A percentile compares a stretch with the other conserved stretches of the same genome.
phyloP scores from a whole-genome alignment of 2,888 invertebrate species.

The Capitulum mitella region DNA sequence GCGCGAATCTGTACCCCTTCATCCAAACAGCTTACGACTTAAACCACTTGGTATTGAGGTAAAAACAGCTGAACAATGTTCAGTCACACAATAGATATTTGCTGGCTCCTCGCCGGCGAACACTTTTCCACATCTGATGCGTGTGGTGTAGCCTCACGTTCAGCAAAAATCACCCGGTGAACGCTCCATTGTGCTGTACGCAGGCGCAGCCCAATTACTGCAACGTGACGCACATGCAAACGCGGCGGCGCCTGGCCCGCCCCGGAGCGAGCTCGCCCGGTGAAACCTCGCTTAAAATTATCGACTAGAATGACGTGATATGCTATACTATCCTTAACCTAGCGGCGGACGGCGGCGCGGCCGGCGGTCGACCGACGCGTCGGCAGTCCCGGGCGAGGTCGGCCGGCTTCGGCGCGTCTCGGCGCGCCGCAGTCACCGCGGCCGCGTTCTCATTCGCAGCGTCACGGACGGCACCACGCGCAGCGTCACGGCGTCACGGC shows the following conservation, averaged over 20 bases:
- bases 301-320: constrained; percentile 15
- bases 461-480: too few species aligned
- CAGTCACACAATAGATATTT: neutral
- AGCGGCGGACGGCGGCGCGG: neutral
- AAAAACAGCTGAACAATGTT: neutral
- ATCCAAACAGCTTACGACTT: too few species aligned
- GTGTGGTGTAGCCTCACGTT: neutral
- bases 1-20: too few species aligned
- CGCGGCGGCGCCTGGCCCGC: neutral
- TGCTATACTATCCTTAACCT: constrained; percentile 4
- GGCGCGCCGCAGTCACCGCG: neutral
- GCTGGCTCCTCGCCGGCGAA: neutral
- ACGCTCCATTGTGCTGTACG: neutral
- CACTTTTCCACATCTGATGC: neutral
- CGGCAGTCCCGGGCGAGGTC: neutral
- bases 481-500: too few species aligned
- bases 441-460: too few species aligned
- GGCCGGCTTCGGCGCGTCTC: neutral
- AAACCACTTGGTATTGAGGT: constrained; percentile 2
- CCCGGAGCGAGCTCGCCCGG: neutral
- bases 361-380: too few species aligned
- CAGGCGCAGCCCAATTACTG: neutral
- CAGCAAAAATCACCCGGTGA: neutral
- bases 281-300: neutral
- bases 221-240: neutral